phyloP scores from a whole-genome alignment of 2,888 invertebrate genomes.

The Parnassius mnemosyne region DNA sequence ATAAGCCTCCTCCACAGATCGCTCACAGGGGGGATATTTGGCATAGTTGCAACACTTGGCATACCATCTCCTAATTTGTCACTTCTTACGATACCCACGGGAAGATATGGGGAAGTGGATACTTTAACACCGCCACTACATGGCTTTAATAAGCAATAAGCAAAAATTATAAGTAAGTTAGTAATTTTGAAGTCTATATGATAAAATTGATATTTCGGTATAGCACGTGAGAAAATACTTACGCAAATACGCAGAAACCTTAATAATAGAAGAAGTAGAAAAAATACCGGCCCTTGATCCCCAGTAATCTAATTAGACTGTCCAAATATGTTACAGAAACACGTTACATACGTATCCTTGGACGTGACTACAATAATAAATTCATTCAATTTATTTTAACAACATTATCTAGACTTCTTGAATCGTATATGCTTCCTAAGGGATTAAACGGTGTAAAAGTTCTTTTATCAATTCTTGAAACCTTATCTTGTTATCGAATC shows the following conservation, averaged over 20 bases:
- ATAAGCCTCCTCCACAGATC: too few species aligned
- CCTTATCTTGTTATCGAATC: too few species aligned
- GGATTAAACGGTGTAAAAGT: too few species aligned
- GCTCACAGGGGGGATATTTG: too few species aligned
- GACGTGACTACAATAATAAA: constrained; percentile 17
- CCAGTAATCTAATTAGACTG: constrained; percentile 1
- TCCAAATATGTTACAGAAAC: constrained; percentile 10
- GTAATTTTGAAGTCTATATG: too few species aligned
- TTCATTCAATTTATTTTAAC: constrained; percentile 15
- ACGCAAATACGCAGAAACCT: too few species aligned
- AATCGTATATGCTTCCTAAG: not conserved
- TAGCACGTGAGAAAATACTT: not conserved
- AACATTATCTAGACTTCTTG: constrained; percentile 1
- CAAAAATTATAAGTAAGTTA: not conserved
- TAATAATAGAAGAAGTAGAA: too few species aligned
- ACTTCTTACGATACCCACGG: too few species aligned
- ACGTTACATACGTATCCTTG: constrained; percentile 13
- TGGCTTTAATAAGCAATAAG: not conserved
- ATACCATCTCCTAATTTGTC: not conserved
- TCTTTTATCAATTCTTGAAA: too few species aligned
- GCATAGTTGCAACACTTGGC: too few species aligned
- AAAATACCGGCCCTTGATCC: not conserved
- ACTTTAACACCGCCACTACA: too few species aligned
- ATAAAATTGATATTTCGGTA: not conserved
- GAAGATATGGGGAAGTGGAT: too few species aligned